Percentiles rank a stretch among this genome's conserved stretches.
These are phyloP conservation scores for Crotophaga sulcirostris DNA, from an alignment of 2,113 vertebrate species.

Conservation along the genomic window DNA sequence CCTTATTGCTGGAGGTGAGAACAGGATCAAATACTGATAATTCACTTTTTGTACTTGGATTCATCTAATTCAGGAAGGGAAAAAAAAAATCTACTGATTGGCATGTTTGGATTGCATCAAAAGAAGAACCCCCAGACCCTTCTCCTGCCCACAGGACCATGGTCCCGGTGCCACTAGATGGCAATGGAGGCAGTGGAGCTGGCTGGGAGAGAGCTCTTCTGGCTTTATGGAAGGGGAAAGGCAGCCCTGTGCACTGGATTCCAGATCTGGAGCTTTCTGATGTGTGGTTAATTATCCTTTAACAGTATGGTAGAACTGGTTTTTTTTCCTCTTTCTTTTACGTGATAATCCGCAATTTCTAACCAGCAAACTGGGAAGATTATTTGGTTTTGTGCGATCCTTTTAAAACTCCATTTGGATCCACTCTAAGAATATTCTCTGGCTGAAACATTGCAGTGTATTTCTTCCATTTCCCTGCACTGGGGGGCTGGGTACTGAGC, in stretches of 20 bases:
- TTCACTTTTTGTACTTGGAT: not conserved
- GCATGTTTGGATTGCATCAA: not conserved
- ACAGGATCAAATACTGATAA: fast-evolving
- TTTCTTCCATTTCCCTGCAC: not conserved
- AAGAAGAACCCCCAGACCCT: not conserved
- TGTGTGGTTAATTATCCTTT: not conserved
- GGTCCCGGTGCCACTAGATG: slow-evolving; percentile 37
- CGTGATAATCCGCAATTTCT: not conserved
- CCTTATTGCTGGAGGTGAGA: fast-evolving
- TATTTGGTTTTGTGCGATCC: not conserved
- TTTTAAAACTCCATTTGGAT: not conserved
- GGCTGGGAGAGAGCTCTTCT: fast-evolving
- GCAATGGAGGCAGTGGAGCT: slow-evolving; percentile 8
- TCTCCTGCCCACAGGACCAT: not conserved
- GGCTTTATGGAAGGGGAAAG: fast-evolving
- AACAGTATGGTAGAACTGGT: not conserved
- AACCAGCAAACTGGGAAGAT: not conserved
- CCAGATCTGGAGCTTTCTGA: not conserved
- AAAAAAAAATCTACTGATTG: fast-evolving
- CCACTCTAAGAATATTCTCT: not conserved
- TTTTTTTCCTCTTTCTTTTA: not conserved
- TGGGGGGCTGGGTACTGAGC: not conserved
- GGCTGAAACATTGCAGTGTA: fast-evolving
- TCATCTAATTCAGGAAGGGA: fast-evolving
- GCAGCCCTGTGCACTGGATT: fast-evolving